phyloP scores from a whole-genome alignment of 2,113 vertebrate genomes.

The Gobio gobio region DNA sequence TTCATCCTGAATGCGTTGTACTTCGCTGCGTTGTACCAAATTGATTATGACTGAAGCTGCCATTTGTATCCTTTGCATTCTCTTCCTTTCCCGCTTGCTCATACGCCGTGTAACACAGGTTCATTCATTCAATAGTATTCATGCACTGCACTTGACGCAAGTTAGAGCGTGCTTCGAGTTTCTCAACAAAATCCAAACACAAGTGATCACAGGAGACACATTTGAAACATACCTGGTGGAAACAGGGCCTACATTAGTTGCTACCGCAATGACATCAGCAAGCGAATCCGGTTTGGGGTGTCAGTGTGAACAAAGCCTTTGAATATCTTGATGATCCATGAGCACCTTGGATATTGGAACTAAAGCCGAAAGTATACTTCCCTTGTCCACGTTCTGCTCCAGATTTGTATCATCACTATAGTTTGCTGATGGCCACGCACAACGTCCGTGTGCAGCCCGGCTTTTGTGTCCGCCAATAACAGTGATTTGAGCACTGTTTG shows the following conservation, averaged over 20 bases:
- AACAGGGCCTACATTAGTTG: background rate
- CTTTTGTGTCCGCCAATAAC: background rate
- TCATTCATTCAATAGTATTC: background rate
- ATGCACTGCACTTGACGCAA: background rate
- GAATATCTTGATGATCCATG: background rate
- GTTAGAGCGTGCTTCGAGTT: background rate
- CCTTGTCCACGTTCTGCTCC: background rate
- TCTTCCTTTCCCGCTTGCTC: background rate
- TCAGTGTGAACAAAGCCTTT: slow-evolving; percentile 23
- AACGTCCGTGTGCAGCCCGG: background rate
- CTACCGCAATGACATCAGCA: background rate
- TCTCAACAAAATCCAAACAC: background rate
- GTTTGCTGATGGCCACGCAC: background rate
- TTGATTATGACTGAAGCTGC: background rate
- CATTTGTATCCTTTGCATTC: background rate
- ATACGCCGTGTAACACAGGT: background rate
- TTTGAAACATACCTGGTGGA: background rate
- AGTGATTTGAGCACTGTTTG: background rate
- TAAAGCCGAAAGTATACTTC: background rate
- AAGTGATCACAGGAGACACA: background rate
- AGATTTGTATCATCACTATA: too few relatives aligned
- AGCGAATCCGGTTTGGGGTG: background rate
- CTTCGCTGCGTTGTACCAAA: background rate
- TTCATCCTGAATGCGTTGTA: background rate
- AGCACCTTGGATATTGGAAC: slow-evolving; percentile 4